Conservation (phyloP, 2,113 vertebrate genomes). For the Sinocyclocheilus anshuiensis region DNA sequence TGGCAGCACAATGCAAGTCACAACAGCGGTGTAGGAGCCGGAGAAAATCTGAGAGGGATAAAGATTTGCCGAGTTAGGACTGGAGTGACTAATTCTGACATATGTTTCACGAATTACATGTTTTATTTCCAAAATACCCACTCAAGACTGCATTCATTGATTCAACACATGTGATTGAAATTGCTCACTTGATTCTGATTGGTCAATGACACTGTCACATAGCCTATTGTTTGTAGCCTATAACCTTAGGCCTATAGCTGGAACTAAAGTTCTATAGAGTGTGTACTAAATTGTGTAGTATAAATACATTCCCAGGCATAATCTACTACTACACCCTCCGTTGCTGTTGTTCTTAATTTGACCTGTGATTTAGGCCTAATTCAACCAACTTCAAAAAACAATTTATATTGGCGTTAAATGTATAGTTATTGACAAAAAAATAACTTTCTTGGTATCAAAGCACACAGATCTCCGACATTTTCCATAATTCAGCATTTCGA, state of each 20-base stretch:
- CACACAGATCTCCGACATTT: not conserved
- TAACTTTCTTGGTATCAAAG: not conserved
- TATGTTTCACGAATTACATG: not conserved
- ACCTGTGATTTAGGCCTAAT: not conserved
- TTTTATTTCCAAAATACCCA: not conserved
- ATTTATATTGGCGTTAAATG: not conserved
- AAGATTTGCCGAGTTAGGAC: not conserved
- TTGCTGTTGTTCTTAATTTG: not conserved
- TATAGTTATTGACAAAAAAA: not conserved
- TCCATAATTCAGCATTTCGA: not conserved
- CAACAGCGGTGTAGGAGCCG: not conserved
- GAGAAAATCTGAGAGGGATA: not conserved
- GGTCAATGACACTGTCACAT: not conserved
- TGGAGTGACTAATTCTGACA: not conserved
- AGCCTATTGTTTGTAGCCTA: not conserved
- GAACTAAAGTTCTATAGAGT: not conserved
- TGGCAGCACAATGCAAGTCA: slow-evolving; percentile 41
- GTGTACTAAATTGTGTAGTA: not conserved
- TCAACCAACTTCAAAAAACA: not conserved
- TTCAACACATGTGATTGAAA: not conserved
- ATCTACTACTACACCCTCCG: not conserved
- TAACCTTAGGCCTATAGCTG: not conserved
- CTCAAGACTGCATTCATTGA: not conserved
- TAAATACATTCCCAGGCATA: not conserved
- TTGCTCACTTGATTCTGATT: not conserved